These are phyloP conservation scores for Maniola jurtina DNA, from an alignment of 1,140 invertebrate species.

Conservation along the genomic window DNA sequence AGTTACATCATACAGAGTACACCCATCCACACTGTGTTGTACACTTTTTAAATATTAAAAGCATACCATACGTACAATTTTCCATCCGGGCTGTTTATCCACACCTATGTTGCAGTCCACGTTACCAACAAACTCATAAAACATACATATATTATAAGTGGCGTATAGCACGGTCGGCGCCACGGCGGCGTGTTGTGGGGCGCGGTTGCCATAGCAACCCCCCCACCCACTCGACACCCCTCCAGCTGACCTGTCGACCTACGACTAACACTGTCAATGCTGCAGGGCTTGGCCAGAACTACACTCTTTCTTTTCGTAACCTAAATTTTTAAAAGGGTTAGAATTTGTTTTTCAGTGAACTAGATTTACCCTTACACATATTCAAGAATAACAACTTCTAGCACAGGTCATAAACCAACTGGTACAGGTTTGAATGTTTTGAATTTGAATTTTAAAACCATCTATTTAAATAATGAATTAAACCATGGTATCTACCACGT, in stretches of 20 bases:
- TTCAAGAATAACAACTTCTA: too few species aligned
- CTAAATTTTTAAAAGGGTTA: conserved; percentile 22
- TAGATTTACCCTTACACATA: not conserved
- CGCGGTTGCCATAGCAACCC: conserved; percentile 62
- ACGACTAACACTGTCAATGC: conserved; percentile 62
- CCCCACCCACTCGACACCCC: conserved; percentile 42
- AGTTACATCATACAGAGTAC: not conserved
- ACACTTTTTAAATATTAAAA: conserved; percentile 34
- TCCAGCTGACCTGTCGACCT: conserved; percentile 70
- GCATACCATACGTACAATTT: conserved; percentile 23
- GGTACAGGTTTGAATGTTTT: too few species aligned
- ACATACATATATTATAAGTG: conserved; percentile 58
- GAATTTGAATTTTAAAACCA: too few species aligned
- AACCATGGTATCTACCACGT: too few species aligned
- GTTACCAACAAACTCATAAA: conserved; percentile 65
- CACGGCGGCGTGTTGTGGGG: conserved; percentile 73
- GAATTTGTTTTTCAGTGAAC: not conserved
- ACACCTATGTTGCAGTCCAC: conserved; percentile 49
- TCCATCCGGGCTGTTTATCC: conserved; percentile 43
- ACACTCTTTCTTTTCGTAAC: conserved; percentile 36
- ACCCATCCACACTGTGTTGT: conserved; percentile 1
- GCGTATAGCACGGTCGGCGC: conserved; percentile 58
- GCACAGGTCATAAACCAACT: too few species aligned
- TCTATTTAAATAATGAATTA: too few species aligned
- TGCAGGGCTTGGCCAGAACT: conserved; percentile 47